Evolutionary conservation across 2,113 vertebrate genomes (phyloP).

Genomic region (Cricetomys ansorgei): DNA sequence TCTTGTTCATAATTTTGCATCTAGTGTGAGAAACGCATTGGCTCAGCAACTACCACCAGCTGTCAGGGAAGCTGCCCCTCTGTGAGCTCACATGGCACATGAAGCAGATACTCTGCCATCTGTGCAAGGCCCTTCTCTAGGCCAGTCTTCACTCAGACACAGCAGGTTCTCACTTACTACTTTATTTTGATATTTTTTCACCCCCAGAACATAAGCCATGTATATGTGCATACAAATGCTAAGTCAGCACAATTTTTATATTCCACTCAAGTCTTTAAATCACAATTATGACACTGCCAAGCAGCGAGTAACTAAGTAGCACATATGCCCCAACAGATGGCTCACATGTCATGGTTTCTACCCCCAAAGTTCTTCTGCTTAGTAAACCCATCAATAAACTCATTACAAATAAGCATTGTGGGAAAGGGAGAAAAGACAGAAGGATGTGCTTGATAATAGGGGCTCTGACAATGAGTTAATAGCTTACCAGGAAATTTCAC

Average conservation of each 20-base stretch:
- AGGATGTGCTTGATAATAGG: slow-evolving; percentile 54
- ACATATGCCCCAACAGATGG: slow-evolving; percentile 84
- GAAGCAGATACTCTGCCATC: slow-evolving; percentile 32
- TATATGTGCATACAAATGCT: slow-evolving; percentile 9
- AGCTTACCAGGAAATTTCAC: neutral
- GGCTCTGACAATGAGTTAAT: neutral
- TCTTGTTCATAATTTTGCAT: neutral
- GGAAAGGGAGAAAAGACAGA: slow-evolving; percentile 54
- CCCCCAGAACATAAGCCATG: slow-evolving; percentile 27
- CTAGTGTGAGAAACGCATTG: neutral
- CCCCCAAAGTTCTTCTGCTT: slow-evolving; percentile 78
- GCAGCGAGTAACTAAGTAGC: slow-evolving; percentile 78
- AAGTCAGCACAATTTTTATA: slow-evolving; percentile 66
- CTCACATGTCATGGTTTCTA: slow-evolving; percentile 81
- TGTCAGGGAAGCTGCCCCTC: neutral
- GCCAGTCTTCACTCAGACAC: neutral
- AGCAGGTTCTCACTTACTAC: slow-evolving; percentile 42
- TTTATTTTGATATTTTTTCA: slow-evolving; percentile 57
- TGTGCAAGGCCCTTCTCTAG: neutral
- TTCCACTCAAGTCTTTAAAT: slow-evolving; percentile 77
- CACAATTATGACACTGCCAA: slow-evolving; percentile 75
- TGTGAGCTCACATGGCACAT: neutral
- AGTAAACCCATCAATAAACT: slow-evolving; percentile 80
- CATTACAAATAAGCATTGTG: slow-evolving; percentile 67
- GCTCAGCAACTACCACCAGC: neutral